A percentile compares a stretch with the other conserved stretches of the same genome.
Evolutionary conservation across 2,797 vertebrate species (phyloP).

Genomic region (Microctenopoma lineatum): DNA sequence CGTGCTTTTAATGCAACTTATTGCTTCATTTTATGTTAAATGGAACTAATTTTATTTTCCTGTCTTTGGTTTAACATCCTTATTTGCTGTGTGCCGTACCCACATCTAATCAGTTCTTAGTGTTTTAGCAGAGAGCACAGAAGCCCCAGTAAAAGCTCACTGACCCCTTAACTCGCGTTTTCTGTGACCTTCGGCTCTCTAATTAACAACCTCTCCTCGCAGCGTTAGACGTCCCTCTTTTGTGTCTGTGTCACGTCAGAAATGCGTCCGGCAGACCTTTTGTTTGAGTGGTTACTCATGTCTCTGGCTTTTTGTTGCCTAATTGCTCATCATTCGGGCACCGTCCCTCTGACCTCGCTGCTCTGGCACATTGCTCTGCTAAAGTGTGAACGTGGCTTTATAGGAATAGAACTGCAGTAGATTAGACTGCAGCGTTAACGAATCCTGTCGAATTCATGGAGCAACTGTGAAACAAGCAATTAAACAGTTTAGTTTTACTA

Average conservation of each 20-base stretch:
- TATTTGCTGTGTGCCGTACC: not conserved
- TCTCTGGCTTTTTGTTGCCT: constrained; percentile 62
- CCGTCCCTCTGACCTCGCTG: constrained; percentile 48
- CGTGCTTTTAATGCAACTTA: not conserved
- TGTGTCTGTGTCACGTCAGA: constrained; percentile 51
- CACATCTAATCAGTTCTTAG: constrained; percentile 11
- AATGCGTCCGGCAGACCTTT: constrained; percentile 61
- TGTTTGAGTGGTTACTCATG: constrained; percentile 62
- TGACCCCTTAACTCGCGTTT: constrained; percentile 18
- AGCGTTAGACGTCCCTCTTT: constrained; percentile 47
- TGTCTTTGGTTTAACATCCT: not conserved
- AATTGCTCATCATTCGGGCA: constrained; percentile 67
- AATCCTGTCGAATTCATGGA: not conserved
- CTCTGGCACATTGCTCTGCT: constrained; percentile 39
- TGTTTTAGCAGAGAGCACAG: constrained; percentile 11
- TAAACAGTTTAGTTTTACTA: no score
- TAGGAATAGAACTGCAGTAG: not conserved
- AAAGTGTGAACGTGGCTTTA: constrained; percentile 9
- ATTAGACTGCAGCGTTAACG: not conserved
- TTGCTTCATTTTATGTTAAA: not conserved
- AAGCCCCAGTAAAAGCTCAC: constrained; percentile 23
- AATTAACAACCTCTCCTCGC: constrained; percentile 62
- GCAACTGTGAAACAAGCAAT: not conserved
- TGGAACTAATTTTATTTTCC: no score
- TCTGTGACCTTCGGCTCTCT: constrained; percentile 55